phyloP scores from a whole-genome alignment of 1,140 invertebrate species.

The Drosophila sproati region DNA sequence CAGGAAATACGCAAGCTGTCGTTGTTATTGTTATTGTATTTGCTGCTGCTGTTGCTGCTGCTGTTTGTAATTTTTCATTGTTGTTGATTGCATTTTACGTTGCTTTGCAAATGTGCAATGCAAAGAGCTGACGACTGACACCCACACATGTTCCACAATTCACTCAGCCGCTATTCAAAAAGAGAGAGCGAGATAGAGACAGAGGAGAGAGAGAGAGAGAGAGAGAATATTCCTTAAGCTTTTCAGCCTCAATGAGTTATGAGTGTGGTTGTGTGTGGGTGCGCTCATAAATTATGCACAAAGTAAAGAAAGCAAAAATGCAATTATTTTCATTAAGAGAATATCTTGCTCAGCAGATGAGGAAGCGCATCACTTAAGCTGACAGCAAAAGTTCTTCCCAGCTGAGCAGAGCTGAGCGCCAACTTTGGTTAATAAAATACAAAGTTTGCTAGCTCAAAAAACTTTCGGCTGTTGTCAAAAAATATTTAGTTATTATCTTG shows the following conservation, averaged over 20 bases:
- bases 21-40: constrained; percentile 37
- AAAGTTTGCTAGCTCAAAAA: constrained; percentile 15
- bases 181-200: neutral
- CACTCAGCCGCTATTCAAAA: constrained; percentile 20
- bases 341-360: constrained; percentile 30
- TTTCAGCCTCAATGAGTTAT: constrained; percentile 41
- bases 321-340: constrained; percentile 77
- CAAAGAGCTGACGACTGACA: constrained; percentile 32
- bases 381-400: constrained; percentile 13
- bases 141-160: constrained; percentile 81
- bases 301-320: constrained; percentile 48
- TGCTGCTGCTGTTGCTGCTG: constrained; percentile 38
- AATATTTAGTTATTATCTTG: constrained; percentile 17
- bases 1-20: constrained; percentile 74
- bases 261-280: constrained; percentile 26
- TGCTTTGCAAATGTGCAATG: constrained; percentile 19
- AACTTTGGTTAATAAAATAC: constrained; percentile 36
- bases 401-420: constrained; percentile 20
- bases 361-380: constrained; percentile 2
- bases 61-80: constrained; percentile 73
- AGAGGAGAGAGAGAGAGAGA: neutral
- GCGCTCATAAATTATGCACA: constrained; percentile 68
- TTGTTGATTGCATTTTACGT: constrained; percentile 72
- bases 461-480: constrained; percentile 5
- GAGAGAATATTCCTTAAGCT: constrained; percentile 21